A percentile compares a stretch with the other conserved stretches of the same genome.
These are phyloP conservation scores for Globodera ellingtonae DNA, from an alignment of 1,140 invertebrate species.

Conservation along the genomic window DNA sequence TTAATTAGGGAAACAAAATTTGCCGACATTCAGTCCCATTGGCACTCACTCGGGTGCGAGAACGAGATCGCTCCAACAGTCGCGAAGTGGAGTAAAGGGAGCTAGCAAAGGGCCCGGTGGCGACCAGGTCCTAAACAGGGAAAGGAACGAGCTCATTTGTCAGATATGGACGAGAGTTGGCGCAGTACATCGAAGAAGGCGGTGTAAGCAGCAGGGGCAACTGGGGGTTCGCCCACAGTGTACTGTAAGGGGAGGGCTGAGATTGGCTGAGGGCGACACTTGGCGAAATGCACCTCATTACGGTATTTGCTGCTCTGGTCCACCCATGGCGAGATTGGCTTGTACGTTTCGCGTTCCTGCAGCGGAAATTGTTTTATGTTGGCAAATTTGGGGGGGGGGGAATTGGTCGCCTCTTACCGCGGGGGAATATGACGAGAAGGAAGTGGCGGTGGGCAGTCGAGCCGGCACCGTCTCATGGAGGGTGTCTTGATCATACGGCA, in stretches of 20 bases:
- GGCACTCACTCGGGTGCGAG: slow-evolving; percentile 54
- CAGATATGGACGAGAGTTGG: too few species aligned
- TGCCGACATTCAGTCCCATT: not conserved
- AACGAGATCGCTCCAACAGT: slow-evolving; percentile 62
- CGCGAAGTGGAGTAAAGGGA: slow-evolving; percentile 60
- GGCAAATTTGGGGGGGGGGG: not conserved
- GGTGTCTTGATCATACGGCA: slow-evolving; percentile 61
- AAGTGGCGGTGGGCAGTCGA: slow-evolving; percentile 52
- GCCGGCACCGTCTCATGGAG: slow-evolving; percentile 53
- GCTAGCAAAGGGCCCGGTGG: slow-evolving; percentile 55
- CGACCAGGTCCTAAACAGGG: slow-evolving; percentile 48
- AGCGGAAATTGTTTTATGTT: not conserved
- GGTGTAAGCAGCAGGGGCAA: slow-evolving; percentile 55
- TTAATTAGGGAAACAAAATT: too few species aligned
- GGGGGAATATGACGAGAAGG: slow-evolving; percentile 61
- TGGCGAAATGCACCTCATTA: slow-evolving; percentile 40
- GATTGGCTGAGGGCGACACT: not conserved
- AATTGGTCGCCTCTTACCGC: slow-evolving; percentile 13
- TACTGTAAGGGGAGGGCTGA: slow-evolving; percentile 35
- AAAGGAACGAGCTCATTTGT: not conserved
- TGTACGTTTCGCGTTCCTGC: slow-evolving; percentile 54
- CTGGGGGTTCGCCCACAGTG: slow-evolving; percentile 43
- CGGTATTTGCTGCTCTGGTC: slow-evolving; percentile 55
- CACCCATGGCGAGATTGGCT: slow-evolving; percentile 63
- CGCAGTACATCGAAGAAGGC: slow-evolving; percentile 50